Conservation (phyloP, 2,113 vertebrate genomes). For the Pelecanus crispus region DNA sequence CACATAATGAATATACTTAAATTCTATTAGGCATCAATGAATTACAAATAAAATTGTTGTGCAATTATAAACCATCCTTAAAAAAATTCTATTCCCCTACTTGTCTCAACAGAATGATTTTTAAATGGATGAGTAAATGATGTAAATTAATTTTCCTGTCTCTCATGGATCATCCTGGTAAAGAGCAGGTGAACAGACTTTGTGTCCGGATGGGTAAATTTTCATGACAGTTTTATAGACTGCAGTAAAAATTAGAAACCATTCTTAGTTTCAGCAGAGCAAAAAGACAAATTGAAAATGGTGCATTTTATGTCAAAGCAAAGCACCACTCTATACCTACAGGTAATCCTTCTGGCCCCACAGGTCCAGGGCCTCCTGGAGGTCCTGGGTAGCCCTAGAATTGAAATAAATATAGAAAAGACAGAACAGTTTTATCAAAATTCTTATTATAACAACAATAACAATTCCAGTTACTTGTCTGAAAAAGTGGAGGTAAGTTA, state of each 20-base stretch:
- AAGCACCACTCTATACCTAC: conserved; percentile 76
- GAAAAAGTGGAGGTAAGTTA: not conserved
- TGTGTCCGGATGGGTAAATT: not conserved
- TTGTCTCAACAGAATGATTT: not conserved
- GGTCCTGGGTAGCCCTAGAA: conserved; percentile 89
- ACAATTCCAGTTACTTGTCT: not conserved
- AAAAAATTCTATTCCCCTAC: not conserved
- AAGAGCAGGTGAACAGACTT: not conserved
- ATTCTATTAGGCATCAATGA: not conserved
- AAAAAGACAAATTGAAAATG: not conserved
- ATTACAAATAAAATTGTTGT: not conserved
- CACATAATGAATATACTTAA: not conserved
- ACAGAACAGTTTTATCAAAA: not conserved
- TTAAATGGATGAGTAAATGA: not conserved
- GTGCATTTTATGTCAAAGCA: not conserved
- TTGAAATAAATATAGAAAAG: conserved; percentile 34
- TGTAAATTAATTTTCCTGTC: not conserved
- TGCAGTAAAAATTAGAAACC: not conserved
- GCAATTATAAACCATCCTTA: not conserved
- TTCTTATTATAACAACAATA: not conserved
- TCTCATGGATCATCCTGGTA: not conserved
- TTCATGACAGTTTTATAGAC: not conserved
- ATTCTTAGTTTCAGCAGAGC: not conserved
- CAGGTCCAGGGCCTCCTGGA: conserved; percentile 83
- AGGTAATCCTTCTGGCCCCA: conserved; percentile 82